These are phyloP conservation scores for Pangasianodon hypophthalmus DNA, from an alignment of 2,113 vertebrate species.

Conservation along the genomic window DNA sequence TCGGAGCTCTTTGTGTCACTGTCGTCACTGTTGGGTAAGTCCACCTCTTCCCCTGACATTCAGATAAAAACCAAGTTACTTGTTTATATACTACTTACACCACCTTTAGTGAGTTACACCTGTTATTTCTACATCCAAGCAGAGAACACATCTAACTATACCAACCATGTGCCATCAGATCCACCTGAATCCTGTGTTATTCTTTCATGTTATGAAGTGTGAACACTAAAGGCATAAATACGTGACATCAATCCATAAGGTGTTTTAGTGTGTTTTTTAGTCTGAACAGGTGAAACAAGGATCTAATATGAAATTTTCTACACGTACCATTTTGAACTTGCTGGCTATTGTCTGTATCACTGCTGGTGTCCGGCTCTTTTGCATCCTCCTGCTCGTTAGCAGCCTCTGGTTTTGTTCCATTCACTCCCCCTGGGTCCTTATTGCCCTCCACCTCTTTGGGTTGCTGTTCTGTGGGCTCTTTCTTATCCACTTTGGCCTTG, in stretches of 20 bases:
- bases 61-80: conserved; percentile 49
- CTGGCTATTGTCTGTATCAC: conserved; percentile 59
- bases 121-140: conserved; percentile 2
- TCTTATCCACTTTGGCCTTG: conserved; percentile 52
- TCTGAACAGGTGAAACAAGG: not conserved
- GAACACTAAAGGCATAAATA: not conserved
- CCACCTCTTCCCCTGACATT: conserved; percentile 73
- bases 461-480: conserved; percentile 42
- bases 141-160: not conserved
- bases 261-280: not conserved
- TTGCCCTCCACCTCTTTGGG: conserved; percentile 55
- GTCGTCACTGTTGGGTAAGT: conserved; percentile 72
- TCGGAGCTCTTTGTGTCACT: conserved; percentile 73
- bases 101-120: not conserved
- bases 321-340: conserved; percentile 70
- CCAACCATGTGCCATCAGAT: not conserved
- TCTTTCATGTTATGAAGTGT: not conserved
- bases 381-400: not conserved
- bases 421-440: conserved; percentile 45
- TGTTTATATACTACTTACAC: conserved; percentile 15
- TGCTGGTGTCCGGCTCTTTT: conserved; percentile 43
- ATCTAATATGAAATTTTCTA: not conserved
- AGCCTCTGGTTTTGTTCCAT: conserved; percentile 23
- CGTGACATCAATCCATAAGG: not conserved
- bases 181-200: conserved; percentile 1